Evolutionary conservation across 2,888 invertebrate genomes (phyloP).

Genomic region (Nasonia oneida): DNA sequence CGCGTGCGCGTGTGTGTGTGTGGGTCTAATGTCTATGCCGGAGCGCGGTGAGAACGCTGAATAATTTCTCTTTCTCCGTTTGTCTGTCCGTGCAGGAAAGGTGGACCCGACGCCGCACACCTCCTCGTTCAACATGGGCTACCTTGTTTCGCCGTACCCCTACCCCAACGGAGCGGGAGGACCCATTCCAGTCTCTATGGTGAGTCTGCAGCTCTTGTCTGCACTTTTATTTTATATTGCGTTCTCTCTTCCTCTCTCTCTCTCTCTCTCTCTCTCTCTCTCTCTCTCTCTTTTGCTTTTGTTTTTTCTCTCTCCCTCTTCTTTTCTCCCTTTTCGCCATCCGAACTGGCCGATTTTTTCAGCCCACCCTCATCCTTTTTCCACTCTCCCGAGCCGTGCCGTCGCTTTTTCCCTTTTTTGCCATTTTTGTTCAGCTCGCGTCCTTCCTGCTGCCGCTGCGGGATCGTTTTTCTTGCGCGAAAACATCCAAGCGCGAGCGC

Average conservation of each 20-base stretch:
- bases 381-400: neutral
- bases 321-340: neutral
- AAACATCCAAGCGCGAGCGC: neutral
- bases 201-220: conserved; percentile 80
- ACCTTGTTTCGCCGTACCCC: conserved; percentile 93
- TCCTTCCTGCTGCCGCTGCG: neutral
- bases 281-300: neutral
- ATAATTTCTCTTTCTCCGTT: conserved; percentile 65
- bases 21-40: no score
- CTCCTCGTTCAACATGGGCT: conserved; percentile 94
- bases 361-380: neutral
- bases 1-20: neutral
- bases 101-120: conserved; percentile 90
- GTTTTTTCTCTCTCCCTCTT: neutral
- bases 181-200: conserved; percentile 93
- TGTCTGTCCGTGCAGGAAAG: conserved; percentile 83
- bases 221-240: conserved; percentile 42
- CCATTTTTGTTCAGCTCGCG: neutral
- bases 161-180: conserved; percentile 94
- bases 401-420: neutral
- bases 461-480: conserved; percentile 13
- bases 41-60: conserved; percentile 9
- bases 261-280: neutral
- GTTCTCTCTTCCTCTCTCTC: neutral
- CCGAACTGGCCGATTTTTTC: conserved; percentile 11